Percentiles rank a stretch among this genome's conserved stretches.
Evolutionary conservation across 2,888 invertebrate species (phyloP).

Genomic region (Spodoptera exigua): DNA sequence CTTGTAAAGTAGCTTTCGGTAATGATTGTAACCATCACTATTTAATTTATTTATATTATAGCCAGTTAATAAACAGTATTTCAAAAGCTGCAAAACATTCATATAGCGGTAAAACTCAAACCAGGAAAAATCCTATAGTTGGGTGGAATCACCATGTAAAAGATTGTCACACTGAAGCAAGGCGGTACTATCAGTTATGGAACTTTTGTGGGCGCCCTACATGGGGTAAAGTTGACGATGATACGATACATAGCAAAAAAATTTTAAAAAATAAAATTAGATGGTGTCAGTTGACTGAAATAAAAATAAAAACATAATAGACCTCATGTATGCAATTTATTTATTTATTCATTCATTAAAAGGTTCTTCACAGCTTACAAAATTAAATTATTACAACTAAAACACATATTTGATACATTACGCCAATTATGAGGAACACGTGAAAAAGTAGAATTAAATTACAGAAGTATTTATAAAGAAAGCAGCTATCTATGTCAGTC

Average conservation of each 20-base stretch:
- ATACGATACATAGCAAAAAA: constrained; percentile 4
- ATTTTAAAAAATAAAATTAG: constrained; percentile 9
- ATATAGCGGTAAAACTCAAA: constrained; percentile 6
- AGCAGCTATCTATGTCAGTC: no score
- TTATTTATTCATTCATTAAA: no score
- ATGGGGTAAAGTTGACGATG: constrained; percentile 5
- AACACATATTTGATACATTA: no score
- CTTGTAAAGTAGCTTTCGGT: constrained; percentile 1
- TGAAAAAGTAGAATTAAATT: no score
- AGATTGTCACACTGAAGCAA: constrained; percentile 1
- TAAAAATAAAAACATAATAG: constrained; percentile 17
- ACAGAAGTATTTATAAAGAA: no score
- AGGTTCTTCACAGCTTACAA: no score
- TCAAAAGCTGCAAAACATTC: constrained; percentile 9
- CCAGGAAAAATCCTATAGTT: constrained; percentile 3
- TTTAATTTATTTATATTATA: constrained; percentile 4
- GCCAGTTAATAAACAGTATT: constrained; percentile 6
- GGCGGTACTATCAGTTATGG: constrained; percentile 12
- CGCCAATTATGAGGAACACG: no score
- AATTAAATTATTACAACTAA: no score
- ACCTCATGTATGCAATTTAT: no score
- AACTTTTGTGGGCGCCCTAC: constrained; percentile 3
- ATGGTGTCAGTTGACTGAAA: constrained; percentile 17
- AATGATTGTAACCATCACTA: background rate
- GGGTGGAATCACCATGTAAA: constrained; percentile 17